Percentiles rank a stretch among this genome's conserved stretches.
Evolutionary conservation across 1,140 invertebrate species (phyloP).

Genomic region (Drosophila kohkoa): DNA sequence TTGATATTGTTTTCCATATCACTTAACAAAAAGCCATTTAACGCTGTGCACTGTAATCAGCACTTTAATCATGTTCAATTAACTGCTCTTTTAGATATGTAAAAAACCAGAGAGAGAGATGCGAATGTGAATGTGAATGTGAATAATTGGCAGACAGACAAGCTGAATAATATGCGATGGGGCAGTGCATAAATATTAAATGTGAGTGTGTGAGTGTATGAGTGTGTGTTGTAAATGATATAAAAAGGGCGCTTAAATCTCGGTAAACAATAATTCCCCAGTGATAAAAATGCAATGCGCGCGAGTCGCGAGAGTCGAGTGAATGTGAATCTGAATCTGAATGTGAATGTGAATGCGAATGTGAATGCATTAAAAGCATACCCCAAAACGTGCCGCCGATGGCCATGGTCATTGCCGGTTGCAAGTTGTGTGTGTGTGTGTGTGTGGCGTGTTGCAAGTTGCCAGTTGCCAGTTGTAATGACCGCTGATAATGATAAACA

Average conservation of each 20-base stretch:
- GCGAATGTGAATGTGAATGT: constrained; percentile 26
- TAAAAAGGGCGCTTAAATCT: constrained; percentile 73
- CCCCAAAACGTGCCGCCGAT: background rate
- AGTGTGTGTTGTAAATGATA: constrained; percentile 15
- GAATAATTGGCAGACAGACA: constrained; percentile 58
- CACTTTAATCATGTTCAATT: constrained; percentile 59
- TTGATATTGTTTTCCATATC: constrained; percentile 24
- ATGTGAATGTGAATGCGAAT: constrained; percentile 33
- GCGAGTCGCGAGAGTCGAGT: constrained; percentile 32
- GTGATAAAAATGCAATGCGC: constrained; percentile 64
- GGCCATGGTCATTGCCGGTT: constrained; percentile 9
- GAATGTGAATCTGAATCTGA: constrained; percentile 33
- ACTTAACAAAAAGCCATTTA: constrained; percentile 35
- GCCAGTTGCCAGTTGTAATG: constrained; percentile 49
- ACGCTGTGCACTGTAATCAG: constrained; percentile 37
- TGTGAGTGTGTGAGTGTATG: constrained; percentile 34
- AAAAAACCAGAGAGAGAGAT: constrained; percentile 7
- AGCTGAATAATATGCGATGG: constrained; percentile 33
- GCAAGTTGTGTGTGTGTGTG: constrained; percentile 4
- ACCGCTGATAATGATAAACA: constrained; percentile 77
- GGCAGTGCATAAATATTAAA: constrained; percentile 72
- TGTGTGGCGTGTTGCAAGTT: constrained; percentile 8
- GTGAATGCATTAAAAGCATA: constrained; percentile 41
- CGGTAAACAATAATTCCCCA: constrained; percentile 78
- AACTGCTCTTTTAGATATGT: constrained; percentile 57